Conservation (phyloP, 1,140 invertebrate genomes). For the Amphibalanus amphitrite region DNA sequence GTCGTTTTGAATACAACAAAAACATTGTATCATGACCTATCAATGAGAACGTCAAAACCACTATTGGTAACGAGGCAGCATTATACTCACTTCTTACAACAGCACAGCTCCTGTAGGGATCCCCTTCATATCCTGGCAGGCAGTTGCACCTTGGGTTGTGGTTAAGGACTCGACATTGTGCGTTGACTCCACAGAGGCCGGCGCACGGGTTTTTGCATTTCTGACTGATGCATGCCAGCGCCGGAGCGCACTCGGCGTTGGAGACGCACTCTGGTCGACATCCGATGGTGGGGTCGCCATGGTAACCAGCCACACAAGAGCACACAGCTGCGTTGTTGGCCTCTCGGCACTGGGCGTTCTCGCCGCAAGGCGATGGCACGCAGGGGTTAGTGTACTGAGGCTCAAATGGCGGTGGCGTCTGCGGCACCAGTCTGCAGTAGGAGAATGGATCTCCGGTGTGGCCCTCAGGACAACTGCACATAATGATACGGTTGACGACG, state of each 20-base stretch:
- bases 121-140: conserved; percentile 30
- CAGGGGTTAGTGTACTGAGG: not conserved
- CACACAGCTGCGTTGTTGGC: conserved; percentile 27
- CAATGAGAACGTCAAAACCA: no score
- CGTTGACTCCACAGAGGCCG: conserved; percentile 43
- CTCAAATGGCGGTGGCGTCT: no score
- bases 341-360: conserved; percentile 33
- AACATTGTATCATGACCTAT: no score
- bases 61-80: no score
- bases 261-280: conserved; percentile 48
- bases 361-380: conserved; percentile 36
- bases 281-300: conserved; percentile 55
- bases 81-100: not conserved
- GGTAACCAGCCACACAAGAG: conserved; percentile 44
- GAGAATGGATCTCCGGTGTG: no score
- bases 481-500: no score
- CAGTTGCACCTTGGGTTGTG: conserved; percentile 18
- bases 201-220: conserved; percentile 66
- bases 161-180: conserved; percentile 18
- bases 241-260: conserved; percentile 45
- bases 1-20: no score
- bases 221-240: conserved; percentile 37
- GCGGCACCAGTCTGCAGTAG: no score
- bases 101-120: conserved; percentile 33
- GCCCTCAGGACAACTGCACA: no score